Evolutionary conservation across 2,888 invertebrate species (phyloP), one percentile per base, ranked within the genome.

Genomic region (Camponotus fellah): DNA sequence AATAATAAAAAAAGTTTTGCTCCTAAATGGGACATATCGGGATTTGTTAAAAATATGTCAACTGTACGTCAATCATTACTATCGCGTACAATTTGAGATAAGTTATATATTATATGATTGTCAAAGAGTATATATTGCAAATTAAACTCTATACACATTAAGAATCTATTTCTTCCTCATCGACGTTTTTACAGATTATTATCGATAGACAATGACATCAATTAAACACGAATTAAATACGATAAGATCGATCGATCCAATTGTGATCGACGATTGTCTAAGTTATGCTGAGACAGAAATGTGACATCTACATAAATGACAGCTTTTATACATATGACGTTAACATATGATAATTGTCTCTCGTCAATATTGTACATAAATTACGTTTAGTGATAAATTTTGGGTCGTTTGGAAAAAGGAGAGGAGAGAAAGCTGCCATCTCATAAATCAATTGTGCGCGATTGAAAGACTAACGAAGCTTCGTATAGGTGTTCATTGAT

Each of bases 111-210:
- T 26, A n/a, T 26, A 56, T 26, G 37, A 76, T 76, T 53, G 21
- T 58, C 43, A 17, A 79, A 58, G 12, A 69, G 3, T 68, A 32
- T 32, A 43, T 12, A 21, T 79, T 21, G 9, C 58, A 58, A 77
- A 71, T 60, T 32, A 6, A 14, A 71, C 32, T 58, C 14, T 46
- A 26, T 80, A 80, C n/a, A 53, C 34, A 72, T 12, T 21, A 14
- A 72, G 46, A 53, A 4, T 79, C 34, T 72, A 72, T 34, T 79
- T 6, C 17, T n/a, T 53, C 8, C n/a, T 12, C 37, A 60, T 80
- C 17, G n/a, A 80, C 9, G 37, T 37, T 26, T 74, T 80, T 37
- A 43, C 34, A 74, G 60, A n/a, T 40, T 77, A 32, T 37, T 77
- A 60, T 8, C 43, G 17, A 76, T 21, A 34, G 32, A 58, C 32